Evolutionary conservation across 2,888 invertebrate genomes (phyloP), one percentile per base, ranked within the genome.

Genomic region (Callyntrura guangdongensis): DNA sequence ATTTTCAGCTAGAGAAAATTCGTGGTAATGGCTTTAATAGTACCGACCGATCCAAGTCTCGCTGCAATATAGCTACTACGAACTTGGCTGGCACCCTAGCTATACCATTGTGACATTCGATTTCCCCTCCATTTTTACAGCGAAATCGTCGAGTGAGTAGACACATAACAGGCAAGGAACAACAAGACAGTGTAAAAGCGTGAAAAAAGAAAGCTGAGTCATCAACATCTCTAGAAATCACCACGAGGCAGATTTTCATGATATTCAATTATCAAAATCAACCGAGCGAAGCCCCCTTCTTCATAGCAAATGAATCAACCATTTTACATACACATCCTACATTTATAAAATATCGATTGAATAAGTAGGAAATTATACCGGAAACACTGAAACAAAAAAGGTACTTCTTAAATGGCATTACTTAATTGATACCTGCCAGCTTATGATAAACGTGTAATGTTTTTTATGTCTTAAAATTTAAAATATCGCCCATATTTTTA

Each of bases 201-300:
- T 45, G 17, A 20, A n/a, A 77, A 77, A 53, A 74, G 36, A 85
- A 72, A 27, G 85, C 85, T 85, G 85, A 85, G 85, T 85, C 85
- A 85, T 22, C 85, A 61, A 22, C 64, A 64, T 25, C 64, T 6
- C 5, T 61, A 45, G 9, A 14, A 25, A 49, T 8, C 82, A 61
- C 81, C n/a, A 56, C 72, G 27, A 74, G 56, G 85, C 25, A 25
- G 85, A 85, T 85, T 20, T 59, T 72, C 72, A 85, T 72, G 85
- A 85, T 85, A 85, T 74, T 85, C 85, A 85, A 85, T 85, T 85
- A 85, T 74, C 72, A 64, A 74, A 85, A 74, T 20, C 85, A 85
- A 72, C 85, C 85, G 59, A 72, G 85, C 45, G 74, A 85, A 85
- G 56, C 85, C 90, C 90, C 90, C 86, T 67, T 64, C 27, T 5